Evolutionary conservation across 2,888 invertebrate species (phyloP), one percentile per base, ranked within the genome.

Genomic region (Neelides folsomi): DNA sequence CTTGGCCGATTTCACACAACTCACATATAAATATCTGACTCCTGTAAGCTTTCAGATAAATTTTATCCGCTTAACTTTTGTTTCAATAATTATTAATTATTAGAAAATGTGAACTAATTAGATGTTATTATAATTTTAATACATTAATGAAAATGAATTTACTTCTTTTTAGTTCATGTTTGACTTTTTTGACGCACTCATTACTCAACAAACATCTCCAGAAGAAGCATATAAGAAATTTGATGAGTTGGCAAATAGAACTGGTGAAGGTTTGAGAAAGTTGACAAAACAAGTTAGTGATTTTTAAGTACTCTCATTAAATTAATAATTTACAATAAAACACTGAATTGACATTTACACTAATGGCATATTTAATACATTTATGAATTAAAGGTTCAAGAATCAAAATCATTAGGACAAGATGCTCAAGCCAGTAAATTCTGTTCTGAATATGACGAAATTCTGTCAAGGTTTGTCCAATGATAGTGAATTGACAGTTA

Each of bases 211-310:
- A 75, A 93, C 95, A 1, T 90, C 95, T 0, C 86, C 92, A 0
- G 92, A 92, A 66, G 90, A 95, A 67, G 95, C 97, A 0, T 90
- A 90, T 68, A 82, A 86, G 66, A 95, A 95, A 70, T 81, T 98
- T 62, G 97, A 97, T 68, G 89, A 89, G 57, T 80, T 98, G 63
- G 89, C 90, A 1, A 86, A 86, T 19, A 85, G 86, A 65, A 83
- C 93, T 67, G 86, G 92, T 0, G 93, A 94, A 66, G 80, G 82
- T 49, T 73, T 98, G 46, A 75, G 95, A 51, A 93, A 92, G 72
- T 74, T 92, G 2, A 90, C 94, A 0, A 93, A 94, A 69, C 86
- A 88, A 67, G 90, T 94, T 0, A 92, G 42, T n/a, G n/a, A n/a
- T n/a, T n/a, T n/a, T 84, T 89, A 59, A 77, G 93, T 51, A 80